phyloP scores from a whole-genome alignment of 1,140 invertebrate genomes.

The Polypedilum pembai region DNA sequence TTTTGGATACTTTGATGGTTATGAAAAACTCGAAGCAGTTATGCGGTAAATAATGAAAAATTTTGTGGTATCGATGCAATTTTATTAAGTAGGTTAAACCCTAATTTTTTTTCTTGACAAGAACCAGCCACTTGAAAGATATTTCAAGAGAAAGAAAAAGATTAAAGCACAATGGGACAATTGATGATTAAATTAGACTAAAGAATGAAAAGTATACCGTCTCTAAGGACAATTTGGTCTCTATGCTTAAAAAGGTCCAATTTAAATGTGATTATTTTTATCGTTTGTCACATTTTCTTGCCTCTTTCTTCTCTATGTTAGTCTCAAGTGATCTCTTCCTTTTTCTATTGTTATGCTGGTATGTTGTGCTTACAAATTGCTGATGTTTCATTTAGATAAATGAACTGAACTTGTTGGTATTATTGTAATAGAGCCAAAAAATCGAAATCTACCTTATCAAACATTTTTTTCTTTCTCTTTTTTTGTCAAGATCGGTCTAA shows the following conservation, averaged over 20 bases:
- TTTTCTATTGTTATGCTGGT: neutral
- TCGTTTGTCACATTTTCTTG: neutral
- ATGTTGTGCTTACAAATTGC: neutral
- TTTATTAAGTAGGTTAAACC: neutral
- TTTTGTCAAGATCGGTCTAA: too few relatives aligned
- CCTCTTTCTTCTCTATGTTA: neutral
- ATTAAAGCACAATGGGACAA: neutral
- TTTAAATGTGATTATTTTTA: slow-evolving; percentile 20
- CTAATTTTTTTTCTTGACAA: too few relatives aligned
- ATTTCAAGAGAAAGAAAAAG: neutral
- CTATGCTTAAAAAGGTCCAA: neutral
- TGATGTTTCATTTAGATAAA: neutral
- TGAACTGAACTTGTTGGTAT: neutral
- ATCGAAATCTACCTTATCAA: too few relatives aligned
- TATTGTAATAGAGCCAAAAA: too few relatives aligned
- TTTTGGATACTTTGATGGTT: slow-evolving; percentile 39
- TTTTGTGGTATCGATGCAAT: neutral
- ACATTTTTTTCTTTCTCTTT: too few relatives aligned
- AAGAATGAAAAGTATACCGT: neutral
- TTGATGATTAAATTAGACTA: neutral
- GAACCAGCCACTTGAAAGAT: neutral
- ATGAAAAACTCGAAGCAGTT: slow-evolving; percentile 38
- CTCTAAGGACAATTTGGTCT: neutral
- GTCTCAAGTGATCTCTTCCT: neutral
- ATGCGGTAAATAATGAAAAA: slow-evolving; percentile 35